Base-by-base conservation (phyloP, 2,888 invertebrate genomes). In the Nemurella pictetii region DNA sequence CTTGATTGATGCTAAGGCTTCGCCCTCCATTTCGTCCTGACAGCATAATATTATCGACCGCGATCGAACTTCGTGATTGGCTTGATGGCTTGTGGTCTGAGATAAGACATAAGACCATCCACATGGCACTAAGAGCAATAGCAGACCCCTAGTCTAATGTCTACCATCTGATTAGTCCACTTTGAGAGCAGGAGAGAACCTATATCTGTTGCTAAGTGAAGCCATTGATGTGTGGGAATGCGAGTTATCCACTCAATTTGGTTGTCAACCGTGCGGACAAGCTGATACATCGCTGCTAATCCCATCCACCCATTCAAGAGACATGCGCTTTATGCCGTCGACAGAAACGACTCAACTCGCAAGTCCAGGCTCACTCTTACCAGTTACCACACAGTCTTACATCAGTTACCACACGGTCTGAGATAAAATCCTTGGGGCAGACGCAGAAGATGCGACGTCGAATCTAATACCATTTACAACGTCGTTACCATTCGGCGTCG, bases 261-360 rank as follows among this genome's bases (percentile, higher is more conserved):
- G 82, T 72, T 82, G 82, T 55, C 36, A 82, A 26, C 55, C 55
- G 72, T 55, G 82, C 72, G 82, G 27, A 82, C 72, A 78, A 28
- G 55, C 82, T 29, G 82, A 82, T 82, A 82, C 82, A 82, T 82
- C 0, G 82, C 82, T 55, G 82, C 82, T 82, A 82, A 82, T 82
- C 82, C 82, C 3, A 3, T 27, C 55, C 72, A 78, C 29, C 78
- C 78, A 78, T 78, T 28, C 78, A 78, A 5, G 2, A 30, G 30
- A 30, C 78, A 78, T 78, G 78, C 78, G 28, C 28, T 78, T 55
- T 20, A 3, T 15, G 55, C 55, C 20, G 20, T 55, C 55, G 12
- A 55, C 55, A 55, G 55, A 35, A 35, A 55, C 55, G 55, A 55
- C 55, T 55, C 55, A 55, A 55, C 55, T 55, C 20, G 2, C 55